These are phyloP conservation scores for Netelia virgata DNA, from an alignment of 2,888 invertebrate species.

Conservation along the genomic window DNA sequence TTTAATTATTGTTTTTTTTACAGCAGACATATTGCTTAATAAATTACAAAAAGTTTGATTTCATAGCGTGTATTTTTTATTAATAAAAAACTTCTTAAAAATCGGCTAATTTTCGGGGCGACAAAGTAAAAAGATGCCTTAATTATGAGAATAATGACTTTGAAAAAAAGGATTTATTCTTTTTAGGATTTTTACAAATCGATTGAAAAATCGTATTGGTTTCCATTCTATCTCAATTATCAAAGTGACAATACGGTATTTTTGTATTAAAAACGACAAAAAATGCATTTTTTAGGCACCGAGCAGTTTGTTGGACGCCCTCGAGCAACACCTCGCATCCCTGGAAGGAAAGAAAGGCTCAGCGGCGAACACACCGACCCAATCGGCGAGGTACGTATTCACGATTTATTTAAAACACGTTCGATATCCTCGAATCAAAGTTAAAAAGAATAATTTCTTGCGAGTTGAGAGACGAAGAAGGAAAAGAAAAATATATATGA, in stretches of 20 bases:
- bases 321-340: conserved; percentile 97
- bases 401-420: conserved; percentile 7
- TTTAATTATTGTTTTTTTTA: too few relatives aligned
- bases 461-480: conserved; percentile 59
- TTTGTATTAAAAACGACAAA: neutral
- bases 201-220: conserved; percentile 3
- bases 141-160: neutral
- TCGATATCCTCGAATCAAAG: conserved; percentile 39
- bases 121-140: too few relatives aligned
- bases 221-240: neutral
- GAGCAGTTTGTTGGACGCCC: conserved; percentile 97
- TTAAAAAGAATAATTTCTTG: conserved; percentile 33
- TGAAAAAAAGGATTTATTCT: conserved; percentile 4
- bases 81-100: too few relatives aligned
- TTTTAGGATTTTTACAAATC: conserved; percentile 60
- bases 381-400: conserved; percentile 90
- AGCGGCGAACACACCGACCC: conserved; percentile 94
- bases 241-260: neutral
- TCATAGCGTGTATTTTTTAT: too few relatives aligned
- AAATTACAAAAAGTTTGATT: too few relatives aligned
- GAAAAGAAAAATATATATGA: conserved; percentile 48
- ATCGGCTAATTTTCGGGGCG: too few relatives aligned
- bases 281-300: conserved; percentile 89
- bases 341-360: conserved; percentile 97
- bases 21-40: too few relatives aligned